Evolutionary conservation across 2,797 vertebrate genomes (phyloP), one percentile per base, ranked within the genome.

Genomic region (Tarsius wallacei): DNA sequence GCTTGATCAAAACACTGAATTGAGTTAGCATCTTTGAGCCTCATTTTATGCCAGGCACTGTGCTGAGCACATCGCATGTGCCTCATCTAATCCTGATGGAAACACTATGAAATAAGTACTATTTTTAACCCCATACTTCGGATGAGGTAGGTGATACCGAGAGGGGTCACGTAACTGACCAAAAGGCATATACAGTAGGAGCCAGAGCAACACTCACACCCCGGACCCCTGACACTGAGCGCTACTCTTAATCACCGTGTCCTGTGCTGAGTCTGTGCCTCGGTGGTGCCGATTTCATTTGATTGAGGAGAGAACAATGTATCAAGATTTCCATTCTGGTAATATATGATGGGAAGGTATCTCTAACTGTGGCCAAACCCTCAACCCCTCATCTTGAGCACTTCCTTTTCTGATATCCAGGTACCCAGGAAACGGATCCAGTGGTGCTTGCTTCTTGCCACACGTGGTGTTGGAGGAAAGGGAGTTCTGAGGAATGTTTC

Each of bases 61-160:
- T 31, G 51, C 85, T 83, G n/a, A n/a, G 33, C 76, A 24, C 36
- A 74, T 82, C 82, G 17, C 42, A 2, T 31, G 22, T 74, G 31
- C 93, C 87, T 97, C 49, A 16, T n/a, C 84, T 76, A 61, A 80
- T 74, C 59, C 88, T 19, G 33, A 55, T 19, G 5, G 24, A 66
- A 68, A 66, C 12, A 16, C 68, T 22, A 53, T 61, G 73, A 88
- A 59, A 21, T 66, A 55, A 80, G 57, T 51, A 63, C 49, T 91
- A 0, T 47, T 89, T 95, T 82, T 70, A 71, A 42, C 57, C 22
- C 14, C 28, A 19, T 80, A 73, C 66, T 87, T 86, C 81, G 42
- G 22, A 42, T 59, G 24, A 87, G 16, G 83, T 91, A 85, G 36
- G 10, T 87, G 19, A 90, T 63, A 17, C 42, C 51, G 66, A 83